Evolutionary conservation across 2,113 vertebrate species (phyloP).

Genomic region (Pithys albifrons): DNA sequence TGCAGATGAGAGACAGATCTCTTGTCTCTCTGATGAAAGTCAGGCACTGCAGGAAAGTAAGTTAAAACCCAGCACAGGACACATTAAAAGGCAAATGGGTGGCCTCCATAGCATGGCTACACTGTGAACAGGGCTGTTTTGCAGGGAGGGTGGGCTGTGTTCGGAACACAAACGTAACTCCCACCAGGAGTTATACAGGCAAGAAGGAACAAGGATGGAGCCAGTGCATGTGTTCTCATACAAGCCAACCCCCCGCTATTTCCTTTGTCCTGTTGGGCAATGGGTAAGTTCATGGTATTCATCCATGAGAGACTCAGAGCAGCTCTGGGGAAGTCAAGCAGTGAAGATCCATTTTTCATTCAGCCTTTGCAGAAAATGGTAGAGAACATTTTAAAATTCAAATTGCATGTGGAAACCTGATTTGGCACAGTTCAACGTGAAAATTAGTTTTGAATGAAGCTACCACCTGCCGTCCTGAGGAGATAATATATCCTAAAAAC

Average conservation of each 20-base stretch:
- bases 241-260: neutral
- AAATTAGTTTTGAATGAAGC: conserved; percentile 39
- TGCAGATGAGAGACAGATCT: neutral
- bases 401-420: neutral
- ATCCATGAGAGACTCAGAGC: neutral
- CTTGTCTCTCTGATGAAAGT: neutral
- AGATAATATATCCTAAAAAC: neutral
- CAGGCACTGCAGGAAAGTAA: neutral
- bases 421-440: conserved; percentile 21
- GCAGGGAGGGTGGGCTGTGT: neutral
- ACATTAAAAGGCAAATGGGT: accelerated
- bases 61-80: neutral
- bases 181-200: neutral
- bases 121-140: neutral
- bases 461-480: conserved; percentile 17
- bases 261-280: neutral
- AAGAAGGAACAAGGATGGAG: neutral
- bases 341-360: neutral
- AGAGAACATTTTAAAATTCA: neutral
- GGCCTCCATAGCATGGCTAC: accelerated
- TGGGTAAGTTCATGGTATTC: neutral
- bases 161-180: neutral
- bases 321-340: neutral
- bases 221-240: neutral
- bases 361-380: neutral